These are phyloP conservation scores for Lepidochrysops patricia DNA, from an alignment of 2,888 invertebrate species.

Conservation along the genomic window DNA sequence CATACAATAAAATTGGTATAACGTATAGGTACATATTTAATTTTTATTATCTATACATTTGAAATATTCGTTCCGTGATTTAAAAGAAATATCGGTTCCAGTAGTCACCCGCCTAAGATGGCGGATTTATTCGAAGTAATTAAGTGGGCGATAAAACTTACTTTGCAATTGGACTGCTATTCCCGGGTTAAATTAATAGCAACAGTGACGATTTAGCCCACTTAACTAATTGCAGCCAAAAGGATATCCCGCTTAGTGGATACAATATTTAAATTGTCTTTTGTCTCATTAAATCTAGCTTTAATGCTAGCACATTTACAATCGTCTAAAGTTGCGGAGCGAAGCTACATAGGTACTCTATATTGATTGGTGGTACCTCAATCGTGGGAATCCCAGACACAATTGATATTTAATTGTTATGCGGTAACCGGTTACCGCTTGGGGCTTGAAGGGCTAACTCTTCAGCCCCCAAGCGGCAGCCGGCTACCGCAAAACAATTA, in stretches of 20 bases:
- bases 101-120: neutral
- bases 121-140: neutral
- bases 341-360: no score
- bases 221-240: slow-evolving; percentile 3
- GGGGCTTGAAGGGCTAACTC: no score
- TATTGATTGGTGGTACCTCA: no score
- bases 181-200: neutral
- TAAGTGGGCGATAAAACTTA: neutral
- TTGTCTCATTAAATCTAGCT: neutral
- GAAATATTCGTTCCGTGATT: neutral
- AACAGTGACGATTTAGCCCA: neutral
- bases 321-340: no score
- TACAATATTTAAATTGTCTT: neutral
- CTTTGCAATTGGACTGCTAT: slow-evolving; percentile 3
- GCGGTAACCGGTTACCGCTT: no score
- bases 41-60: neutral
- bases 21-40: no score
- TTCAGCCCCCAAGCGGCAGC: no score
- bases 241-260: neutral
- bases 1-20: no score
- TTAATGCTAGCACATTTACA: neutral
- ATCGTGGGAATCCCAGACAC: no score
- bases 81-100: neutral
- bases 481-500: no score
- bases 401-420: no score